phyloP scores from a whole-genome alignment of 2,888 invertebrate species.

The Platerodrilus igneus region DNA sequence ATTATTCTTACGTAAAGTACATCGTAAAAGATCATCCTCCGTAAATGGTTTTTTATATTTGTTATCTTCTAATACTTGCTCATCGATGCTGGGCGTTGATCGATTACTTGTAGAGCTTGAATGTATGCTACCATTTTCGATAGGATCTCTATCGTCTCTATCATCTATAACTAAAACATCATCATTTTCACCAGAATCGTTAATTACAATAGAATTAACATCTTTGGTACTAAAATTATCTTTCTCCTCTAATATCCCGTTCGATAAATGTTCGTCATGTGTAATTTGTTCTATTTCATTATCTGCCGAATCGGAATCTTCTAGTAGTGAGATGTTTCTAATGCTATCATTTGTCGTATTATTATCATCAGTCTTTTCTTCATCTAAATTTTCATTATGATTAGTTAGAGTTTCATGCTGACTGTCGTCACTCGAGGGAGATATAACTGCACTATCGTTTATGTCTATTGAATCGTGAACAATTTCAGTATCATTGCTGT shows the following conservation, averaged over 20 bases:
- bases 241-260: slow-evolving; percentile 29
- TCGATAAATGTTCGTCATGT: slow-evolving; percentile 22
- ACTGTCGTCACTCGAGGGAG: background rate
- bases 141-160: slow-evolving; percentile 13
- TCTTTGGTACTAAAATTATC: slow-evolving; percentile 27
- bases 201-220: slow-evolving; percentile 24
- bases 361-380: slow-evolving; percentile 28
- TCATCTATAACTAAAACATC: slow-evolving; percentile 42
- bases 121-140: slow-evolving; percentile 18
- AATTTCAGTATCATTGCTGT: background rate
- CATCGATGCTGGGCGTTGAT: no score
- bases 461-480: slow-evolving; percentile 1
- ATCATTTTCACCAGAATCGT: slow-evolving; percentile 42
- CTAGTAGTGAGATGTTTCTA: no score
- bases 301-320: no score
- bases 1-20: slow-evolving; percentile 56
- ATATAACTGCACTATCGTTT: slow-evolving; percentile 3
- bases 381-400: slow-evolving; percentile 6
- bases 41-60: slow-evolving; percentile 31
- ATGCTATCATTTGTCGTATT: no score
- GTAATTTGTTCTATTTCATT: slow-evolving; percentile 36
- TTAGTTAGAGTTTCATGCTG: background rate
- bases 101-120: no score
- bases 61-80: no score
- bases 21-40: slow-evolving; percentile 43